A percentile compares a stretch with the other conserved stretches of the same genome.
phyloP scores from a whole-genome alignment of 2,797 vertebrate genomes.

The Poeciliopsis turneri region DNA sequence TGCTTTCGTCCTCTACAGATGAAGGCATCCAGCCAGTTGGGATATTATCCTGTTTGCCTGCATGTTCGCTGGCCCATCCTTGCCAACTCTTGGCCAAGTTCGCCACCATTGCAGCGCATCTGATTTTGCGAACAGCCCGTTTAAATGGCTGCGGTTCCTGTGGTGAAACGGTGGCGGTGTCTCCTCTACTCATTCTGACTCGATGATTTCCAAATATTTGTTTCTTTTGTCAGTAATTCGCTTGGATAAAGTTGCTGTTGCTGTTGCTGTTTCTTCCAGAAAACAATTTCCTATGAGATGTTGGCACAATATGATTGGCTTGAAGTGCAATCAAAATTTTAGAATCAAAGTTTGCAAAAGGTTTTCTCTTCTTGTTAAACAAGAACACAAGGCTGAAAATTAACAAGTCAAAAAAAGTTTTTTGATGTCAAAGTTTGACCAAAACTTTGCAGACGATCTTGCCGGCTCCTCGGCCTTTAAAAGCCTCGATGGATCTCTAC shows the following conservation, averaged over 20 bases:
- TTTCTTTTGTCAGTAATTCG: not conserved
- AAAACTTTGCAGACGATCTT: not conserved
- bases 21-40: slow-evolving; percentile 79
- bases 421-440: not conserved
- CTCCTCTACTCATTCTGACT: slow-evolving; percentile 63
- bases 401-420: not conserved
- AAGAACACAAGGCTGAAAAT: not conserved
- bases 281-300: not conserved
- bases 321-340: not conserved
- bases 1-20: slow-evolving; percentile 59
- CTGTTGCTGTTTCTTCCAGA: not conserved
- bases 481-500: not conserved
- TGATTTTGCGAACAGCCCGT: slow-evolving; percentile 74
- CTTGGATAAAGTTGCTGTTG: not conserved
- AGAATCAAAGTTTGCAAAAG: not conserved
- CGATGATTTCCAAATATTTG: not conserved
- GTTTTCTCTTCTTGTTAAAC: not conserved
- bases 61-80: slow-evolving; percentile 77
- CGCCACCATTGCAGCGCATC: slow-evolving; percentile 76
- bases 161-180: slow-evolving; percentile 25
- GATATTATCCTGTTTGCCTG: slow-evolving; percentile 70
- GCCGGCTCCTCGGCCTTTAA: slow-evolving; percentile 12
- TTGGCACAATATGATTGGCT: not conserved
- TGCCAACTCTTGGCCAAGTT: slow-evolving; percentile 82
- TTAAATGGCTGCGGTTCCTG: slow-evolving; percentile 65